Evolutionary conservation across 1,140 invertebrate species (phyloP), one percentile per base, ranked within the genome.

Genomic region (Orchestia grillus): DNA sequence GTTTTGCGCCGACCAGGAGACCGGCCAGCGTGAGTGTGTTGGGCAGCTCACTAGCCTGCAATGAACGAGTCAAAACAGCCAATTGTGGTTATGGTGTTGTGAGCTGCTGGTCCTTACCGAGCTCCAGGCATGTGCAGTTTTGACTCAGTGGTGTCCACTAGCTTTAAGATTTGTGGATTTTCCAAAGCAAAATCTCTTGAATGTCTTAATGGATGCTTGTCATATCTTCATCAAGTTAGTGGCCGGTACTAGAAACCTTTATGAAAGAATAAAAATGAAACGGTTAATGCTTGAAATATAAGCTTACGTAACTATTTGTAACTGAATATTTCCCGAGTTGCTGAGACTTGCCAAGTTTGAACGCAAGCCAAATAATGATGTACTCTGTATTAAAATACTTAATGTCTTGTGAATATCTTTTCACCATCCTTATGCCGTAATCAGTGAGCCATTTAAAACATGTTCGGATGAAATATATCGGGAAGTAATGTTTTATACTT

Each of bases 21-120:
- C 97, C 44, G 98, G 98, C 88, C 97, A 98, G 96, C 98, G 98
- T 96, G 97, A 97, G 97, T n/a, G n/a, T n/a, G n/a, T n/a, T n/a
- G n/a, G n/a, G n/a, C n/a, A n/a, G n/a, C n/a, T n/a, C n/a, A 28
- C 11, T 77, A 8, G 62, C 62, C 28, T 36, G 11, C 28, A 77
- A 77, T 1, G 62, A 77, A 77, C 15, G 62, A 36, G 36, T 77
- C 62, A 77, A 36, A 15, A 36, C 28, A 77, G 62, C 62, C 36
- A 28, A 77, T 77, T 36, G 15, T 3, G 62, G 36, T 77, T 15
- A 23, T 77, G 11, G 62, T 77, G 62, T 23, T 23, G 62, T 36
- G 11, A 23, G 62, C 62, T 77, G 28, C 62, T 77, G 62, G 1
- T 23, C 11, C 62, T 77, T 36, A 36, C 1, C 36, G 62, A 77